Percentiles rank a stretch among this genome's conserved stretches.
Evolutionary conservation across 2,113 vertebrate species (phyloP).

Genomic region (Tichodroma muraria): DNA sequence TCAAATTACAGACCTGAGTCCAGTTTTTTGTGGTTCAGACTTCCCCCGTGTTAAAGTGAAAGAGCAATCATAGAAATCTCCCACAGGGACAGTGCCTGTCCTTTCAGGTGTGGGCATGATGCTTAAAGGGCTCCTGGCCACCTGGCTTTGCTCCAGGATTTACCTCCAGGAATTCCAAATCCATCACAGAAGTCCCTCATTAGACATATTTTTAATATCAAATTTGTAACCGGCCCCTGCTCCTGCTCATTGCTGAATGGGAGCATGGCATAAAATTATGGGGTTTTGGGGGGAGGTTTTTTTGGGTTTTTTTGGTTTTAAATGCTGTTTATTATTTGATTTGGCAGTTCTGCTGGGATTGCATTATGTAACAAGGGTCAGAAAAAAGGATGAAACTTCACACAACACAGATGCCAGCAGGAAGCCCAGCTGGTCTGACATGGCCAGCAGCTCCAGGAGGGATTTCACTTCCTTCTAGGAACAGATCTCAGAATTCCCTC

Average conservation of each 20-base stretch:
- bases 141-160: neutral
- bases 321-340: neutral
- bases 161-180: neutral
- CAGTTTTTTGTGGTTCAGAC: neutral
- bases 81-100: neutral
- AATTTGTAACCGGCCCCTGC: neutral
- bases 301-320: neutral
- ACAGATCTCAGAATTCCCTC: neutral
- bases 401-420: neutral
- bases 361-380: neutral
- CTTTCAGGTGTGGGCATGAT: neutral
- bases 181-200: neutral
- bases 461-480: neutral
- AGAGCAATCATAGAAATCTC: neutral
- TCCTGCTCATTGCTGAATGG: neutral
- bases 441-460: neutral
- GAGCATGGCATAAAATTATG: neutral
- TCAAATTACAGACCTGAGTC: neutral
- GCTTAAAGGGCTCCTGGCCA: neutral
- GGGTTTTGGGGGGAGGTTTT: accelerated
- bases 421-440: neutral
- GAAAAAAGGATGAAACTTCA: neutral
- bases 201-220: neutral
- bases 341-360: neutral
- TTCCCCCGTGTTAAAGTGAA: neutral